phyloP scores from a whole-genome alignment of 2,888 invertebrate species.

The Zootermopsis nevadensis region DNA sequence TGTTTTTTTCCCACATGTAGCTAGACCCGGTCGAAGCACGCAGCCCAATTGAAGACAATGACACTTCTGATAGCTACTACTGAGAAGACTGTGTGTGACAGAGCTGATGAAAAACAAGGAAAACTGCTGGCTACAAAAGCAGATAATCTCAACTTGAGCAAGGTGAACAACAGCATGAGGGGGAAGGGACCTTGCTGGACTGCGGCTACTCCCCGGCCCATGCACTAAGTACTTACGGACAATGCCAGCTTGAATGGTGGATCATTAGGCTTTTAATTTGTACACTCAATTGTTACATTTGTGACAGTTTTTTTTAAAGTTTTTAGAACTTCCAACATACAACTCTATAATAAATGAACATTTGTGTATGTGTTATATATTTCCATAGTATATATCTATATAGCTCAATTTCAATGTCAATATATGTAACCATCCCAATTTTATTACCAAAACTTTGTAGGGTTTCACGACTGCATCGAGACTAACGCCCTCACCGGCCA shows the following conservation, averaged over 20 bases:
- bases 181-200: constrained; percentile 43
- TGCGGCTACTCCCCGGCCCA: constrained; percentile 42
- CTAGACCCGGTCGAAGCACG: constrained; percentile 34
- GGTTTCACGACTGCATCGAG: constrained; percentile 47
- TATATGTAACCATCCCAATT: constrained; percentile 45
- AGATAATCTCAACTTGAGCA: constrained; percentile 39
- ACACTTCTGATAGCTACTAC: neutral
- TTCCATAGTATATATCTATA: constrained; percentile 51
- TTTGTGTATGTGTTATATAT: constrained; percentile 48
- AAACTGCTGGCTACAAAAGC: neutral
- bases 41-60: constrained; percentile 27
- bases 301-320: constrained; percentile 50
- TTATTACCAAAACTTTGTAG: constrained; percentile 46
- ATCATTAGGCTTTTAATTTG: constrained; percentile 49
- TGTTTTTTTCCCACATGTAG: constrained; percentile 38
- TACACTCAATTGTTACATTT: constrained; percentile 53
- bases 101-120: no score
- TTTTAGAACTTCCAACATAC: constrained; percentile 53
- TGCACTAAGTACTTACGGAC: constrained; percentile 41
- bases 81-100: neutral
- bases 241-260: constrained; percentile 48
- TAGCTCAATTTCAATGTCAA: constrained; percentile 45
- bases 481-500: constrained; percentile 39
- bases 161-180: constrained; percentile 37
- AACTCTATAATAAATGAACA: constrained; percentile 54